Evolutionary conservation across 2,797 vertebrate species (phyloP).

Genomic region (Halcyon smyrnensis): DNA sequence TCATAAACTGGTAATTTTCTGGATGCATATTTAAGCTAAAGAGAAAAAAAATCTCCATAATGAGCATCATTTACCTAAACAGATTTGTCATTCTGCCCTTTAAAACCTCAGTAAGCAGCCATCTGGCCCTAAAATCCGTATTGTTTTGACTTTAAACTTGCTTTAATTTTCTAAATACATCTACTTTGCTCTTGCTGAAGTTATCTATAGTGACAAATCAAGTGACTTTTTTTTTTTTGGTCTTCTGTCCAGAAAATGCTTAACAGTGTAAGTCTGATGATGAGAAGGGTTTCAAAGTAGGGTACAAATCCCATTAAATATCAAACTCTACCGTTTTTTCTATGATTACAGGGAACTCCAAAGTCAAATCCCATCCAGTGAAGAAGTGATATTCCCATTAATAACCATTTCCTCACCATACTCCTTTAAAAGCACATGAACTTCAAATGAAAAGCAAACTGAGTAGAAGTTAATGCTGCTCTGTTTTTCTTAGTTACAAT

Average conservation of each 20-base stretch:
- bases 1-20: neutral
- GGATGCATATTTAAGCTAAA: neutral
- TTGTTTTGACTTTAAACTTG: neutral
- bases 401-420: neutral
- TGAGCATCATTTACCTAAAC: neutral
- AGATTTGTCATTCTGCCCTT: neutral
- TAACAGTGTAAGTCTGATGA: neutral
- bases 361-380: neutral
- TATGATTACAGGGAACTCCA: neutral
- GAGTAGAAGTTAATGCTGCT: neutral
- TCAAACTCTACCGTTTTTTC: neutral
- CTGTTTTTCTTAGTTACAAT: neutral
- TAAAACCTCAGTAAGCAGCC: neutral
- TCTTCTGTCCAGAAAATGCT: neutral
- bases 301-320: neutral
- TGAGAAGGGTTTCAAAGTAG: neutral
- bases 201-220: neutral
- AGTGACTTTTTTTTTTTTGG: neutral
- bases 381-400: neutral
- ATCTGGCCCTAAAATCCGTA: neutral
- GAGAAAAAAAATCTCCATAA: neutral
- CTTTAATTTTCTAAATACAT: neutral
- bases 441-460: neutral
- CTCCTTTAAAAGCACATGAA: neutral
- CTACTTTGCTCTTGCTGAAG: neutral